Evolutionary conservation across 2,797 vertebrate species (phyloP), one percentile per base, ranked within the genome.

Genomic region (Channa striata): DNA sequence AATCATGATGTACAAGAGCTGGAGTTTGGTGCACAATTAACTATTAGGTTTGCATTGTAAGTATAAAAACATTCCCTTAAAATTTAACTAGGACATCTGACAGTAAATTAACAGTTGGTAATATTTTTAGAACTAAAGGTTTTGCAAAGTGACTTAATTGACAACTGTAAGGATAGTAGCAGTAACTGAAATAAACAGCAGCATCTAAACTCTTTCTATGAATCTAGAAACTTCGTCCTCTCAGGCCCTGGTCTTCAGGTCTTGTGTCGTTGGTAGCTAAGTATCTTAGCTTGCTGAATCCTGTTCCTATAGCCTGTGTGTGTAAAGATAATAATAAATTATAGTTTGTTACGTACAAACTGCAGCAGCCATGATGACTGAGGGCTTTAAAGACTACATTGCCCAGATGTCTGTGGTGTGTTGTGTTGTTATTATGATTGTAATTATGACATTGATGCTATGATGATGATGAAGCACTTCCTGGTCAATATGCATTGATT

Each of bases 181-280:
- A 52, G 48, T 11, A 40, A 20, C 1, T 51, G 51, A 25, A 37
- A 12, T n/a, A 34, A 39, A 33, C 68, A 8, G 1, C 23, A 56
- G 44, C 25, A 67, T 60, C 71, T 59, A 76, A 92, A 88, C 87
- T 91, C 85, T 83, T 61, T 86, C 85, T 86, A 65, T 74, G 56
- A 52, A 60, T 76, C 65, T 23, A 43, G 68, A 78, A 80, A 76
- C 57, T 19, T 8, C 54, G 74, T 82, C 74, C 69, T 76, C 46
- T 79, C 59, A 60, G 44, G 42, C 43, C 62, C 60, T 69, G 77
- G 77, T 89, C 85, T 84, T 76, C 79, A 78, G 78, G 76, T 85
- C 75, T 79, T 50, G 85, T 89, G 81, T 67, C 78, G 81, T 83
- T 83, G 74, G 74, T 91, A 89, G 89, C 87, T 90, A 91, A 91